Base-by-base conservation (phyloP, 2,888 invertebrate genomes). In the Sphecodes monilicornis region DNA sequence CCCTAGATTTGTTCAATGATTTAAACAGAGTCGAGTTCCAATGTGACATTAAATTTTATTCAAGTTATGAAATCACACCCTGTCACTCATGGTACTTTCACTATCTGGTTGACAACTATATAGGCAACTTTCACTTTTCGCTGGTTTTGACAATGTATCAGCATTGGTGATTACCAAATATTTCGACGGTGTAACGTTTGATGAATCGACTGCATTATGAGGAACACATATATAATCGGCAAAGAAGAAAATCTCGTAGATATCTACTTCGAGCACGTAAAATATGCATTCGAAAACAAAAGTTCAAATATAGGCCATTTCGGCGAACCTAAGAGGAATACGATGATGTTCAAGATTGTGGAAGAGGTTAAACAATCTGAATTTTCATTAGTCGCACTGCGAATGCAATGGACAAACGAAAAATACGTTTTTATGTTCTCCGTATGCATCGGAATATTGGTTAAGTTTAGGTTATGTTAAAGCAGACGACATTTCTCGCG, bases 401-500 rank as follows among this genome's bases (percentile, higher is more conserved):
- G n/a, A 70, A 41, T 1, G 32, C 29, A 6, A 54, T 43, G 18
- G 26, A 68, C 39, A 3, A 18, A 32, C 18, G 64, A 39, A 72
- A 72, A 64, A n/a, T 36, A 64, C 29, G 13, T 78, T 41, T 73
- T 82, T 77, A 69, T 50, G 32, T 54, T 60, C 83, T 77, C 79
- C 83, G 76, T 83, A 88, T 84, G 87, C 73, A 85, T 81, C 64
- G 32, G 29, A 43, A 68, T 79, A 83, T 75, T 72, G 78, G 72
- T 81, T 74, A 72, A 41, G 70, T 86, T 86, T 82, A 90, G 90
- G 90, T 90, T 90, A 90, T 82, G 79, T 69, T 46, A 26, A 85
- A 90, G 88, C 90, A 90, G 90, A 90, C 90, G 90, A 90, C 90
- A 80, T 46, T 80, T 72, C 46, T 50, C 73, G 70, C n/a, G 29